Percentiles rank a stretch among this genome's conserved stretches.
Conservation (phyloP, 2,113 vertebrate genomes). For the Natator depressus region DNA sequence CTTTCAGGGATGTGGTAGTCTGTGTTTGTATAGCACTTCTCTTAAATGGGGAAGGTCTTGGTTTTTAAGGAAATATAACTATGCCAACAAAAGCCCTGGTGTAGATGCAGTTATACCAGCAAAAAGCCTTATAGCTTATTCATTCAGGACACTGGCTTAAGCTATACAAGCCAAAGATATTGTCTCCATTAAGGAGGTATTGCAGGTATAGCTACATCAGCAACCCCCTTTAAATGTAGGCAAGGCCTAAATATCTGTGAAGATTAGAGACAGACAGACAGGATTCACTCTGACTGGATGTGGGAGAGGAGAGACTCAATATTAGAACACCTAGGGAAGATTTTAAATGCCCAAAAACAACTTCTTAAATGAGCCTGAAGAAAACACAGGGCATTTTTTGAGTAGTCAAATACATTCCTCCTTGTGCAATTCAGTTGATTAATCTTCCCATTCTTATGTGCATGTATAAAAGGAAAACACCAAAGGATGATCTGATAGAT, state of each 20-base stretch:
- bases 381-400: neutral
- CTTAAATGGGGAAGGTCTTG: neutral
- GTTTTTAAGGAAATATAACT: neutral
- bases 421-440: neutral
- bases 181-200: neutral
- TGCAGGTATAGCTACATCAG: neutral
- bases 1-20: neutral
- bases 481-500: neutral
- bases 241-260: neutral
- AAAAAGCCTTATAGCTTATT: neutral
- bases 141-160: neutral
- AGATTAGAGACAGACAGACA: neutral
- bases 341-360: neutral
- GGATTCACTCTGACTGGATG: neutral
- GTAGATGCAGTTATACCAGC: neutral
- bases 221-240: neutral
- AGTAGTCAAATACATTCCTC: neutral
- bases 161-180: neutral
- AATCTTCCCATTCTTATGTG: neutral
- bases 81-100: neutral
- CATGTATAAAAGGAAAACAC: neutral
- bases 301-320: neutral
- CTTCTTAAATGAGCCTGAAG: neutral
- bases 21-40: neutral
- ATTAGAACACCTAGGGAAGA: neutral